A percentile compares a stretch with the other conserved stretches of the same genome.
Conservation (phyloP, 2,888 invertebrate species). For the Apoda limacodes region DNA sequence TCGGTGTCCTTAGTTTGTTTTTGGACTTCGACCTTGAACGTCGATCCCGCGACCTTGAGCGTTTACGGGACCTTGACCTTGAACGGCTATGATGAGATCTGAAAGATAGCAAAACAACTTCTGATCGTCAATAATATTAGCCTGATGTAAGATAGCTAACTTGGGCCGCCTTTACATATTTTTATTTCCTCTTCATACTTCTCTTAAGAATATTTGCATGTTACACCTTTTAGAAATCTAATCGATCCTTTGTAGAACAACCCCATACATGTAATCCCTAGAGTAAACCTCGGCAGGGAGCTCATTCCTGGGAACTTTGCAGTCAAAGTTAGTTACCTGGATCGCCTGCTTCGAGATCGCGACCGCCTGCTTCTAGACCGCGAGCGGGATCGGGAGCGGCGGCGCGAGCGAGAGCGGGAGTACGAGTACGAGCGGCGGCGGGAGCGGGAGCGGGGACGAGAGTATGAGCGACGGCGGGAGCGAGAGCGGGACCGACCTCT, state of each 20-base stretch:
- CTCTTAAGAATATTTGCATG: too few relatives aligned
- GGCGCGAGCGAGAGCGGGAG: slow-evolving; percentile 32
- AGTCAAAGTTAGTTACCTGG: slow-evolving; percentile 16
- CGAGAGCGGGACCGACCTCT: slow-evolving; percentile 32
- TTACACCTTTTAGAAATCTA: too few relatives aligned
- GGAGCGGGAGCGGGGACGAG: slow-evolving; percentile 29
- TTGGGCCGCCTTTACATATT: too few relatives aligned
- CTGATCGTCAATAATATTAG: too few relatives aligned
- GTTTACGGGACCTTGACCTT: slow-evolving; percentile 34
- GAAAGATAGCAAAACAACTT: too few relatives aligned
- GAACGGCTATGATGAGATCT: slow-evolving; percentile 42
- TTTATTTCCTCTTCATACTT: too few relatives aligned
- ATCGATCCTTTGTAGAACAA: too few relatives aligned
- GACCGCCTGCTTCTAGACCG: slow-evolving; percentile 26
- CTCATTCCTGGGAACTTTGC: too few relatives aligned
- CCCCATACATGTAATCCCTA: too few relatives aligned
- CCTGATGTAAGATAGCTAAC: too few relatives aligned
- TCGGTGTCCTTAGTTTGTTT: slow-evolving; percentile 22
- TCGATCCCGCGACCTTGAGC: slow-evolving; percentile 31
- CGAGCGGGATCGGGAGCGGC: slow-evolving; percentile 26
- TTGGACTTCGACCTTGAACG: slow-evolving; percentile 28
- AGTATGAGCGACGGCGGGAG: slow-evolving; percentile 35
- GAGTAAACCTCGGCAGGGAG: too few relatives aligned
- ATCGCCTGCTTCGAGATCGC: slow-evolving; percentile 37
- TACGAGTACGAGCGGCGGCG: slow-evolving; percentile 38